Evolutionary conservation across 2,797 vertebrate species (phyloP), one percentile per base, ranked within the genome.

Genomic region (Phrynocephalus vlangalii): DNA sequence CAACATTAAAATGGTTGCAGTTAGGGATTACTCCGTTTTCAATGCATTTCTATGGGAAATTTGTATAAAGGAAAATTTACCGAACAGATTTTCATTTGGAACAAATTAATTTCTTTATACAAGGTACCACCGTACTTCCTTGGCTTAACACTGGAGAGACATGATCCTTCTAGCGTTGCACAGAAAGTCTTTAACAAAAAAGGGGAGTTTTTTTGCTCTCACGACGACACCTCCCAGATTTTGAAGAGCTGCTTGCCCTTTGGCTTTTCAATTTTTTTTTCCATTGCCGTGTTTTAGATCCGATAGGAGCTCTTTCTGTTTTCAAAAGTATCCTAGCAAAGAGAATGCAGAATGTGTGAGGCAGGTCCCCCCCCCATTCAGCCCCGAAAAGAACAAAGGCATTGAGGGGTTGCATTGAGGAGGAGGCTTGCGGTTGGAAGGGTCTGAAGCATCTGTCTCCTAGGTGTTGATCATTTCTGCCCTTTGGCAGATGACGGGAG

Each of bases 301-400:
- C 22, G 48, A 72, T 6, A 5, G 60, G 1, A 85, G 26, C 0
- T 24, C 13, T 83, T 91, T 87, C 20, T 38, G 52, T 33, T 86
- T 20, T 83, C 82, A 78, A 68, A 73, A 87, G n/a, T 28, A 87
- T 66, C 77, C 90, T 13, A 63, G 90, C 68, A 86, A n/a, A 80
- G 50, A 68, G 79, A 79, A 82, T 81, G 2, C 13, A 0, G 33
- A 60, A 44, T 24, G 6, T 28, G 89, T 48, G 28, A 30, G 10
- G 24, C 1, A 91, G 78, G 1, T 9, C 8, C 52, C 52, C 52
- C 8, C 52, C 52, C 3, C 44, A 73, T 88, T 82, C 83, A 63
- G 83, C 81, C 24, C 0, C 0, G 1, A 6, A 26, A 38, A 80
- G n/a, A 90, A 11, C 1, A 44, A 88, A 70, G 68, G 16, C 4